Conservation (phyloP, 2,797 vertebrate genomes). For the Microcaecilia unicolor region DNA sequence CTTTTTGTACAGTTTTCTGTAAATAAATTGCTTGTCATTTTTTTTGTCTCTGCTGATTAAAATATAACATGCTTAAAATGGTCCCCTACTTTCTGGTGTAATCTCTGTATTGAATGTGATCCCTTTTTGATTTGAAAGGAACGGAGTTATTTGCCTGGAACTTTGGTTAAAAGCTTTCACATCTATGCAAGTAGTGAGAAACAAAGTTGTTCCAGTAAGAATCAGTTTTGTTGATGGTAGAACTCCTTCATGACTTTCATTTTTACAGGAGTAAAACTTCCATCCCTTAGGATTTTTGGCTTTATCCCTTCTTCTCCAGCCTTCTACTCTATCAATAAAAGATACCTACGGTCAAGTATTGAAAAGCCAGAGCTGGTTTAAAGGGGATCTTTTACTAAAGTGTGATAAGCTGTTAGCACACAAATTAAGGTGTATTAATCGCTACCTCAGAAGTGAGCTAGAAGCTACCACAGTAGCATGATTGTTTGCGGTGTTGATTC, state of each 20-base stretch:
- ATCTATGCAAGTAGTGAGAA: neutral
- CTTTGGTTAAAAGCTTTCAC: slow-evolving; percentile 5
- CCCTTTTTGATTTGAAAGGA: slow-evolving; percentile 14
- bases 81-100: slow-evolving; percentile 41
- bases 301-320: too few relatives aligned
- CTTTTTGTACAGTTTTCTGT: slow-evolving; percentile 99
- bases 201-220: neutral
- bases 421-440: too few relatives aligned
- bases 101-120: slow-evolving; percentile 29
- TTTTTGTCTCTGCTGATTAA: slow-evolving; percentile 99
- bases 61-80: slow-evolving; percentile 95
- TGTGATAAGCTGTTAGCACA: too few relatives aligned
- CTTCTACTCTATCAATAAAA: too few relatives aligned
- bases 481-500: too few relatives aligned
- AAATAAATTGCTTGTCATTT: slow-evolving; percentile 99
- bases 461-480: too few relatives aligned
- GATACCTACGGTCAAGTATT: too few relatives aligned
- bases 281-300: too few relatives aligned
- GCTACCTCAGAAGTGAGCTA: too few relatives aligned
- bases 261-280: slow-evolving; percentile 5
- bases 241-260: slow-evolving; percentile 3
- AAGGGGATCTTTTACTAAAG: too few relatives aligned
- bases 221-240: neutral
- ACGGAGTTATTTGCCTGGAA: slow-evolving; percentile 9
- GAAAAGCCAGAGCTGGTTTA: too few relatives aligned